phyloP scores from a whole-genome alignment of 2,797 vertebrate genomes.

The Naso thynnoides region DNA sequence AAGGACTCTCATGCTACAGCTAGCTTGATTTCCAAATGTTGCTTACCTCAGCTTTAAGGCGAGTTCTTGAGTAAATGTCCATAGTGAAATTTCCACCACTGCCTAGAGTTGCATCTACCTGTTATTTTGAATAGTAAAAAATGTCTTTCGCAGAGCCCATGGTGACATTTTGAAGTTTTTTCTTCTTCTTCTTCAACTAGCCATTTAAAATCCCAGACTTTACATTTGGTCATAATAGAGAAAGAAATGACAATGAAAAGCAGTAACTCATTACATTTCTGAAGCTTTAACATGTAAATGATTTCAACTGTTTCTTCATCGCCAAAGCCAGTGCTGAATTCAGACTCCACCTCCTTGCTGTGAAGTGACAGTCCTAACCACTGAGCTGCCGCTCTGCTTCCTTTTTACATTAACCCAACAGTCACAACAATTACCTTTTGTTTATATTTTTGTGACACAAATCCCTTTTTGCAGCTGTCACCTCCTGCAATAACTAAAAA shows the following conservation, averaged over 20 bases:
- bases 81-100: too few species aligned
- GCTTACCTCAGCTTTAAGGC: too few species aligned
- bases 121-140: neutral
- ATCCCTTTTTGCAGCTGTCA: conserved; percentile 43
- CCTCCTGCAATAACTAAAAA: conserved; percentile 23
- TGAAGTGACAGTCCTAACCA: neutral
- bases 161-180: neutral
- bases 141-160: neutral
- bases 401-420: conserved; percentile 2
- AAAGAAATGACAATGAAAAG: neutral
- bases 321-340: neutral
- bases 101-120: too few species aligned
- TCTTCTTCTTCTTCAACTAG: neutral
- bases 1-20: too few species aligned
- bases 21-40: too few species aligned
- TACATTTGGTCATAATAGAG: neutral
- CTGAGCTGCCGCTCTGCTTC: neutral
- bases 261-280: neutral
- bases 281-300: too few species aligned
- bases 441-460: neutral
- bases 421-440: conserved; percentile 12
- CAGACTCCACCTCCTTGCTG: neutral
- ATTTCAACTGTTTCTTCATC: too few species aligned
- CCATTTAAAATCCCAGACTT: neutral
- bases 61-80: too few species aligned